Evolutionary conservation across 2,888 invertebrate genomes (phyloP), one percentile per base, ranked within the genome.

Genomic region (Lasioglossum morio): DNA sequence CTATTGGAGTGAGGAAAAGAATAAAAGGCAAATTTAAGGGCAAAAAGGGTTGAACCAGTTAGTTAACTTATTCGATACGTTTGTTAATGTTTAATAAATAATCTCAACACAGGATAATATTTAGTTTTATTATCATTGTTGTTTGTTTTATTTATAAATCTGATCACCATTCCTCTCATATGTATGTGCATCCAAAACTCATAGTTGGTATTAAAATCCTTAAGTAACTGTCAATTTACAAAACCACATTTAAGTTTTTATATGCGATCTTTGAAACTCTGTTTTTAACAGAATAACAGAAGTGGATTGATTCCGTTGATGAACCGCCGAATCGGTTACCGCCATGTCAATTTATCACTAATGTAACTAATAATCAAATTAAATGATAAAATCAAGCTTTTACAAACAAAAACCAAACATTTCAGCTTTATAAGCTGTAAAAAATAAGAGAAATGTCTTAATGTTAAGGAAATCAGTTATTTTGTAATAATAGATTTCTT

Each of bases 1-100:
- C 98, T 60, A 95, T 96, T 0, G 98, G 98, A 5, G 97, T 98
- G 72, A 96, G 98, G 82, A 97, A 98, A 92, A 96, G 98, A 69
- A 96, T 98, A 91, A 97, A 97, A 94, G 95, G 94, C 69, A 92
- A 92, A 88, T 90, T 87, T 78, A 86, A 77, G n/a, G 84, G 75
- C 23, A 75, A 48, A 66, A 79, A 66, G 57, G 53, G 78, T 46
- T 83, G 30, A 83, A 76, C 19, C 16, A 48, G 37, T 73, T 40
- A 16, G 40, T 75, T 37, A 12, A 7, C 37, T 73, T 81, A 27
- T 60, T 23, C 46, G 46, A 46, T 63, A 74, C 23, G 57, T 81
- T 75, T 72, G 72, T 81, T 82, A 72, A 73, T 77, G 70, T 79
- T 82, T 81, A 88, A 89, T 88, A 88, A 89, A 89, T 88, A 79